These are phyloP conservation scores for Macrochelys suwanniensis DNA, from an alignment of 2,797 vertebrate species.

Conservation along the genomic window DNA sequence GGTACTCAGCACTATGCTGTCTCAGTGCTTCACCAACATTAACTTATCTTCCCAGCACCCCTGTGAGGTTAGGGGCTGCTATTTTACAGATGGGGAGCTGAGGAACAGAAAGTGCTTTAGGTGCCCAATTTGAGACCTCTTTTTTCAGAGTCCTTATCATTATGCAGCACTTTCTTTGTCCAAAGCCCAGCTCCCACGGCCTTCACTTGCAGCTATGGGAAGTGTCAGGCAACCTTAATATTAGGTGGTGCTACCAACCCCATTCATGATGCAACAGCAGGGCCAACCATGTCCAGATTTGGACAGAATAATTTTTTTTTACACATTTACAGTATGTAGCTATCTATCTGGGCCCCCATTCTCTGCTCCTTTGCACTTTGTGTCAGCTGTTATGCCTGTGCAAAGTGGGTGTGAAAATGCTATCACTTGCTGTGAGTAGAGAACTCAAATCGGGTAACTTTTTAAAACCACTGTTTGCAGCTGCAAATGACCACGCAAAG, in stretches of 20 bases:
- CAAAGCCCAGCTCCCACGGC: not conserved
- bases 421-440: not conserved
- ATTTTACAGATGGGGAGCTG: not conserved
- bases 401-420: not conserved
- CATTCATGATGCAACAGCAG: not conserved
- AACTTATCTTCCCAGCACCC: not conserved
- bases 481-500: not conserved
- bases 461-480: not conserved
- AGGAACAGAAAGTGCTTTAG: not conserved
- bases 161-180: not conserved
- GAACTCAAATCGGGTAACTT: not conserved
- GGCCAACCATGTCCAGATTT: not conserved
- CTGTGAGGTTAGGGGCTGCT: not conserved
- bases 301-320: not conserved
- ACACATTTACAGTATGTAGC: not conserved
- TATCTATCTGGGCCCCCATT: not conserved
- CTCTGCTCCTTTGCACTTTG: not conserved
- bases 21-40: not conserved
- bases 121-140: not conserved
- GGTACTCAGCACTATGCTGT: not conserved
- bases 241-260: not conserved
- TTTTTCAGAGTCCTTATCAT: not conserved
- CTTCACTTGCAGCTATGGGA: not conserved
- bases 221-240: not conserved
- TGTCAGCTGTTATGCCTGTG: not conserved